A percentile compares a stretch with the other conserved stretches of the same genome.
Evolutionary conservation across 2,113 vertebrate genomes (phyloP).

Genomic region (Oreotrochilus melanogaster): DNA sequence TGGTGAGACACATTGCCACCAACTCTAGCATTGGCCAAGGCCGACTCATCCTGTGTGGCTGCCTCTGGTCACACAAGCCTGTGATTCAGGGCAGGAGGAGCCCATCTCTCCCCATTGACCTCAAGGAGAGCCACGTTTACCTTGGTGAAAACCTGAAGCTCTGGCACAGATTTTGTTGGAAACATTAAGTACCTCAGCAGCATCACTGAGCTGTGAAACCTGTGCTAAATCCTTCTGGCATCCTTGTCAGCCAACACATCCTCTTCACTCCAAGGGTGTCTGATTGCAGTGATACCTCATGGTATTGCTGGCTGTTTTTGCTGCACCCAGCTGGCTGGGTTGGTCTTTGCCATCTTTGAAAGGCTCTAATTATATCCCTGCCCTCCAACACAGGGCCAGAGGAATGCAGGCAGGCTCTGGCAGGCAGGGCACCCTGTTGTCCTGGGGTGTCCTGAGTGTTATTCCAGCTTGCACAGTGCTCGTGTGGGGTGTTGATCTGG

Average conservation of each 20-base stretch:
- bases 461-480: neutral
- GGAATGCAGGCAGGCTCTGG: neutral
- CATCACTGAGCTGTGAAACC: neutral
- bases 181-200: neutral
- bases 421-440: neutral
- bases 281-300: neutral
- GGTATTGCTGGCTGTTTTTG: neutral
- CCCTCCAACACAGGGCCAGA: neutral
- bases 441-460: neutral
- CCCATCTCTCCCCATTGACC: neutral
- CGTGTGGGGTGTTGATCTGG: neutral
- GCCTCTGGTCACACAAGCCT: accelerated
- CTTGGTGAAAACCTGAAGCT: neutral
- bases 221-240: neutral
- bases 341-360: constrained; percentile 11
- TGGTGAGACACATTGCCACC: neutral
- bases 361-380: constrained; percentile 23
- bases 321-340: neutral
- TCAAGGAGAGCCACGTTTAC: neutral
- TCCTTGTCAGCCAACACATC: neutral
- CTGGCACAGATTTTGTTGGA: neutral
- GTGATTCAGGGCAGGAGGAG: neutral
- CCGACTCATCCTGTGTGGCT: accelerated
- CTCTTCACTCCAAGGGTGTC: accelerated
- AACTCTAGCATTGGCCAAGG: neutral